These are phyloP conservation scores for Melikaiella ostensackeni DNA, from an alignment of 2,888 invertebrate genomes.

Conservation along the genomic window DNA sequence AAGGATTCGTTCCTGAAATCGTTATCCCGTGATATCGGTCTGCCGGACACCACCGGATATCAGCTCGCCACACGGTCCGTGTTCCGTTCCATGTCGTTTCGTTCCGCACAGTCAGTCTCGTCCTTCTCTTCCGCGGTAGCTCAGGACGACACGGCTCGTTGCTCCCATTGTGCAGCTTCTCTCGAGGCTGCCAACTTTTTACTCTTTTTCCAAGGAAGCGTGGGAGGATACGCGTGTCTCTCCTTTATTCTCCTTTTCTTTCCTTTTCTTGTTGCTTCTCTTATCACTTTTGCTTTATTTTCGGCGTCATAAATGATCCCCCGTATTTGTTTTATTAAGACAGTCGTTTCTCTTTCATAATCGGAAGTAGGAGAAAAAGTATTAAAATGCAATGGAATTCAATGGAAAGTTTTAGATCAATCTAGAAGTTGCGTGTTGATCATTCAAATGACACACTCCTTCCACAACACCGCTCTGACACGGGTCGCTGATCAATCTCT, in stretches of 20 bases:
- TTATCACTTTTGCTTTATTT: constrained; percentile 6
- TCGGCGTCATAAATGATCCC: not conserved
- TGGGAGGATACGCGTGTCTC: constrained; percentile 56
- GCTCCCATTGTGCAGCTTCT: constrained; percentile 50
- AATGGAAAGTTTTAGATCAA: too few species aligned
- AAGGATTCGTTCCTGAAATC: constrained; percentile 51
- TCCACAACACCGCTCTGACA: too few species aligned
- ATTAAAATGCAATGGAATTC: too few species aligned
- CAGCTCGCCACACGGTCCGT: constrained; percentile 54
- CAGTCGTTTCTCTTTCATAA: not conserved
- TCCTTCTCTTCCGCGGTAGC: constrained; percentile 52
- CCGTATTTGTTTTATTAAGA: not conserved
- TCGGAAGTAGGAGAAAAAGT: not conserved
- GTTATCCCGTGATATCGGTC: constrained; percentile 50
- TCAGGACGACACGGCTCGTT: constrained; percentile 57
- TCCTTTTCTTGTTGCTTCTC: constrained; percentile 47
- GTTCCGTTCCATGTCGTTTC: constrained; percentile 59
- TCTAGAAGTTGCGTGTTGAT: too few species aligned
- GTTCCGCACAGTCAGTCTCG: constrained; percentile 57
- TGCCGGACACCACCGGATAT: constrained; percentile 51
- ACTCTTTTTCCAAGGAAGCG: constrained; percentile 50
- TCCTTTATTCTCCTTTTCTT: constrained; percentile 45
- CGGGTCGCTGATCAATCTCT: too few species aligned
- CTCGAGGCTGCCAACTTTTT: constrained; percentile 50
- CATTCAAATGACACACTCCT: too few species aligned